phyloP scores from a whole-genome alignment of 2,888 invertebrate genomes.

The Margaritifera margaritifera region DNA sequence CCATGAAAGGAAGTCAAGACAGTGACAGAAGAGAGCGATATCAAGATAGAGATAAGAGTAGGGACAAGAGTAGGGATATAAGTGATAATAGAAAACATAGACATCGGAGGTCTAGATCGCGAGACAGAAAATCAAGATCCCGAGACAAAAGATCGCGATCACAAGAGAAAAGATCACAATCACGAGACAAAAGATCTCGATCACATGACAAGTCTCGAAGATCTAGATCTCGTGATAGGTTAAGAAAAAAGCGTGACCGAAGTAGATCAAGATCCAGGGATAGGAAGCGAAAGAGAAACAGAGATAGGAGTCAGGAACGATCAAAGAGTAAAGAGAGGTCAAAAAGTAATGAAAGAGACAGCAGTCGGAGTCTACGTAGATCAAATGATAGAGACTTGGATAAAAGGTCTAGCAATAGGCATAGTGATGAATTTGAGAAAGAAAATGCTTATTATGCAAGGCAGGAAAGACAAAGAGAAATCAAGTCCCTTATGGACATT shows the following conservation, averaged over 20 bases:
- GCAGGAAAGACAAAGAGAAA: conserved; percentile 24
- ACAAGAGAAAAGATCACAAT: conserved; percentile 29
- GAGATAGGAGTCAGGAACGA: conserved; percentile 14
- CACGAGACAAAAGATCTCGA: conserved; percentile 36
- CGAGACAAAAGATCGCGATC: conserved; percentile 27
- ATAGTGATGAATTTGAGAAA: not conserved
- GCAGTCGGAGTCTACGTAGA: conserved; percentile 12
- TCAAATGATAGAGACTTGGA: conserved; percentile 15
- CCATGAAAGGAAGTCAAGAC: conserved; percentile 3
- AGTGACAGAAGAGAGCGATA: conserved; percentile 52
- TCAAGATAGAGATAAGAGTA: conserved; percentile 26
- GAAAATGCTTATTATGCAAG: not conserved
- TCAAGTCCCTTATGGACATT: conserved; percentile 5
- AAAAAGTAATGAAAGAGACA: conserved; percentile 10
- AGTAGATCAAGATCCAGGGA: conserved; percentile 13
- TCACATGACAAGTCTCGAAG: conserved; percentile 44
- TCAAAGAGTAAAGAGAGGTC: conserved; percentile 1
- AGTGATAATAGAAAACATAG: conserved; percentile 33
- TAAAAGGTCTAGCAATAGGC: too few relatives aligned
- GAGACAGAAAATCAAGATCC: conserved; percentile 40
- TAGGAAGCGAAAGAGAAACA: conserved; percentile 17
- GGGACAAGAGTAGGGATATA: conserved; percentile 33
- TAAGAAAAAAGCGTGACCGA: conserved; percentile 20
- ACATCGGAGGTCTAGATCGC: conserved; percentile 39
- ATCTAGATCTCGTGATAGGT: conserved; percentile 26